Evolutionary conservation across 2,888 invertebrate species (phyloP).

Genomic region (Netelia virgata): DNA sequence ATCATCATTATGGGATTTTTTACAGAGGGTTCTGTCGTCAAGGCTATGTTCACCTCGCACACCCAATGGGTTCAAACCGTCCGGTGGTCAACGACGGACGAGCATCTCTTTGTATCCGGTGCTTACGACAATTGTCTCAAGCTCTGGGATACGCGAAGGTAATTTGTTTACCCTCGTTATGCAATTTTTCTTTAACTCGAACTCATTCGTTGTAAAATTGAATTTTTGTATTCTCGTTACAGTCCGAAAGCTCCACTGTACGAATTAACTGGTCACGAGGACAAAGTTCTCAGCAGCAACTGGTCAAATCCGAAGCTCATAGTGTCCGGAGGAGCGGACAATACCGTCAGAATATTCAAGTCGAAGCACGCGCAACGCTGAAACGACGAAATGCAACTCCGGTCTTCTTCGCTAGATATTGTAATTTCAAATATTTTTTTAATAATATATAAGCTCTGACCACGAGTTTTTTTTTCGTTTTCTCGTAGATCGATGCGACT

Average conservation of each 20-base stretch:
- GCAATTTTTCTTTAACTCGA: slow-evolving; percentile 20
- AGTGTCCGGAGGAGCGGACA: slow-evolving; percentile 97
- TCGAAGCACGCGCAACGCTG: slow-evolving; percentile 85
- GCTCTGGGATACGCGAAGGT: slow-evolving; percentile 98
- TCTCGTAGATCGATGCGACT: slow-evolving; percentile 18
- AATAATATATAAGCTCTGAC: slow-evolving; percentile 65
- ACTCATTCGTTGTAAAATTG: slow-evolving; percentile 7
- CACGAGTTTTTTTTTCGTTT: neutral
- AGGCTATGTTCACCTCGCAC: slow-evolving; percentile 95
- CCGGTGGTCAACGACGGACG: slow-evolving; percentile 93
- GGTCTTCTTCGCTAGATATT: slow-evolving; percentile 40
- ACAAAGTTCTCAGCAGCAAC: slow-evolving; percentile 96
- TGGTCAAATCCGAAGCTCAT: slow-evolving; percentile 96
- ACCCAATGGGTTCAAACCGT: slow-evolving; percentile 96
- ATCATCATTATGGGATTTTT: slow-evolving; percentile 66
- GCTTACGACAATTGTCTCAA: slow-evolving; percentile 96
- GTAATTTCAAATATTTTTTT: slow-evolving; percentile 71
- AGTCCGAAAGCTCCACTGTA: slow-evolving; percentile 96
- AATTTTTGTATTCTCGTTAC: slow-evolving; percentile 77
- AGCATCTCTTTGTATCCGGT: slow-evolving; percentile 95
- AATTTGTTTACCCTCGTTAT: slow-evolving; percentile 60
- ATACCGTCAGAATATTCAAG: slow-evolving; percentile 95
- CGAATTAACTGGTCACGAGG: slow-evolving; percentile 96
- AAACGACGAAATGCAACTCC: slow-evolving; percentile 49
- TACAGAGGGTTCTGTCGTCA: slow-evolving; percentile 94